Evolutionary conservation across 2,113 vertebrate species (phyloP), one percentile per base, ranked within the genome.

Genomic region (Irena cyanogastra): DNA sequence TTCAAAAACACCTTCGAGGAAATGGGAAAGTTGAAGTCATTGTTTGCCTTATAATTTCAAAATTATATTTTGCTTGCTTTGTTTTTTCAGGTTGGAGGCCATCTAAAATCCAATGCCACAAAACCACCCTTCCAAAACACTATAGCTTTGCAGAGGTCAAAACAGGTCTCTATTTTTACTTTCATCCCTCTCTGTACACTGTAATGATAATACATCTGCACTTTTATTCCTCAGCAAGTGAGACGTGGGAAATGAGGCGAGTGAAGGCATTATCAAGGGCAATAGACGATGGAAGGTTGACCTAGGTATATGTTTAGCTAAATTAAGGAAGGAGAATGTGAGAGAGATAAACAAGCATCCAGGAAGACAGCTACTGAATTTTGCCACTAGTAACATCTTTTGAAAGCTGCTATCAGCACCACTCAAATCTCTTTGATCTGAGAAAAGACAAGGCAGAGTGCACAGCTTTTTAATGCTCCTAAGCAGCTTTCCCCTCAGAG

Each of bases 341-440:
- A 79, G 16, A 81, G 37, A 95, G 59, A 92, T 44, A 90, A 96
- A 85, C 63, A 95, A 83, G 39, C 54, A 81, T 75, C 56, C 4
- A 5, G 42, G 56, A 90, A 83, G 75, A 69, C 3, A 23, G 39
- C 50, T 91, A 88, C 76, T 92, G 86, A 90, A 81, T 93, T 96
- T 94, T 88, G 56, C 63, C 56, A 94, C 44, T 41, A 88, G 79
- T 86, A 86, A 52, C 19, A 35, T 93, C 85, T 87, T 76, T 83
- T 81, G 68, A 90, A 96, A 93, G 83, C 75, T 80, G 2, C 60
- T 87, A 83, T 71, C 77, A 91, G 79, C 63, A 77, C 30, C 33
- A 74, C 54, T 88, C 79, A 83, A 44, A 81, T 75, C 64, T 81
- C 79, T 94, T 95, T 94, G 85, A 93, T 92, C 76, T 92, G 79